Evolutionary conservation across 2,113 vertebrate genomes (phyloP), one percentile per base, ranked within the genome.

Genomic region (Saguinus midas): DNA sequence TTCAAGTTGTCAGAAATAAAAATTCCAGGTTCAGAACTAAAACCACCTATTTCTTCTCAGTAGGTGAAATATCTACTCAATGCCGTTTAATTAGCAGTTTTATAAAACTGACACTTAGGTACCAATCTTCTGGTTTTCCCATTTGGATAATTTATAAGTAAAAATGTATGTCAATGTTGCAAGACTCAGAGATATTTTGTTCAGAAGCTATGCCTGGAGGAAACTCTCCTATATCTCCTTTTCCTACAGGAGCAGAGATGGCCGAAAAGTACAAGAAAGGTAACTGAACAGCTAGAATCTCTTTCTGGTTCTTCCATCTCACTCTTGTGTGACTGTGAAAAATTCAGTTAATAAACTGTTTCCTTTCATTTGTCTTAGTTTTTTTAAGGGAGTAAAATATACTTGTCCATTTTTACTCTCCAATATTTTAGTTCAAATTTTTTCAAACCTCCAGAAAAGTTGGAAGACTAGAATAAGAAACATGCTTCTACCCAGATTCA

Each of bases 361-460:
- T 96, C 79, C 87, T 83, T 93, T 66, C 57, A 57, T 88, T 40
- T 83, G 55, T 89, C 90, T 97, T 87, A 29, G 14, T 48, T 90
- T 80, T 48, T 87, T 82, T 57, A 78, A 88, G 18, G 37, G 85
- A 75, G 50, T 18, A 72, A 84, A 88, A 91, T 12, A 89, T 21
- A 68, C 25, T 70, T 21, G 40, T 50, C 58, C 48, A 5, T 58
- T 92, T 95, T 95, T 66, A 88, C 20, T 8, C 5, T 89, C 40
- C 18, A 89, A 25, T 43, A 52, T 82, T 93, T 93, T 91, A 93
- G 66, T 79, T 78, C 57, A 25, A 75, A 86, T 50, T 1, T 45
- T 55, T 68, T 81, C 64, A 85, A 81, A 90, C 27, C 37, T 29
- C 79, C 1, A 66, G n/a, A 75, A 70, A 80, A 50, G 8, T 10